Base-by-base conservation (phyloP, 2,888 invertebrate genomes). In the Nemotelus pantherinus region DNA sequence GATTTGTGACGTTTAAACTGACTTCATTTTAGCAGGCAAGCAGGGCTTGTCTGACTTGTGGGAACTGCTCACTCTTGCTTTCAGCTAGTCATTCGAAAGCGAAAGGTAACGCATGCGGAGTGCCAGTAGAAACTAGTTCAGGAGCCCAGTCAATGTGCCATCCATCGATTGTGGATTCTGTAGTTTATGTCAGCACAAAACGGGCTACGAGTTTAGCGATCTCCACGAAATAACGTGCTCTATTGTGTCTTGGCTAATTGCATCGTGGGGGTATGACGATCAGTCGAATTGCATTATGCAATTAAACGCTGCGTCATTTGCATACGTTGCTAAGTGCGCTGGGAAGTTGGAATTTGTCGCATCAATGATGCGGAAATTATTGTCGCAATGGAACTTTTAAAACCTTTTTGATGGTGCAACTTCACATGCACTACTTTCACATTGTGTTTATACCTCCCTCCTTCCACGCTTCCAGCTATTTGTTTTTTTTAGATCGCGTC, bases 61-160 rank as follows among this genome's bases (percentile, higher is more conserved):
- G 2, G 48, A n/a, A 3, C 45, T 43, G 25, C 50, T 64, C 58
- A 75, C 75, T 75, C 64, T 75, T 75, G 47, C 75, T 75, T 75
- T 75, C 41, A 45, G 47, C 3, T n/a, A 25, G 45, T 39, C 6
- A 39, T 58, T 74, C 45, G 75, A 64, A 64, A 64, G 57, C 64
- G 63, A 64, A 64, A 64, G 72, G 50, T 50, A 53, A 50, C 48
- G 50, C 10, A 2, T 53, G 41, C 5, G 1, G 39, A 4, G 25
- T 1, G 72, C n/a, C 47, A 48, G 25, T 25, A 39, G 43, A 58
- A 57, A 47, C 44, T 57, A 10, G 53, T 70, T n/a, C 25, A 0
- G 25, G 10, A 43, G 3, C 43, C 70, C 70, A 55, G 70, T 70
- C 53, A 70, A 70, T 43, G 70, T 70, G 9, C 70, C 50, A 6